Evolutionary conservation across 2,113 vertebrate species (phyloP).

Genomic region (Eurypyga helias): DNA sequence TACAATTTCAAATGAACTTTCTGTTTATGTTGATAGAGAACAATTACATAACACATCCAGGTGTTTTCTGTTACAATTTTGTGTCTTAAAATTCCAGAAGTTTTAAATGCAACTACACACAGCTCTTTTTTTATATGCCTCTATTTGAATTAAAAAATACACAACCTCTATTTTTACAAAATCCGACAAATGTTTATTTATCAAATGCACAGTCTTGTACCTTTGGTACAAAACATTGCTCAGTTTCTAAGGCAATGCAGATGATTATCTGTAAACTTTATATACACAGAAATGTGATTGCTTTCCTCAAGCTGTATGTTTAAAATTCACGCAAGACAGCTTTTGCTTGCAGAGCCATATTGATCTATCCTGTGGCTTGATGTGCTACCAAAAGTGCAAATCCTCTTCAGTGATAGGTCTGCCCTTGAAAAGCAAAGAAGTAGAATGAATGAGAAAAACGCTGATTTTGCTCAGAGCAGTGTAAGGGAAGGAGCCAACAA

Average conservation of each 20-base stretch:
- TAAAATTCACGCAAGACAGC: conserved; percentile 15
- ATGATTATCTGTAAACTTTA: conserved; percentile 8
- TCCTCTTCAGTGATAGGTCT: conserved; percentile 3
- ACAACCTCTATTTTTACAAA: not conserved
- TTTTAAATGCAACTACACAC: not conserved
- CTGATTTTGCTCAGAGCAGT: conserved; percentile 54
- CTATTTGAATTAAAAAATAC: not conserved
- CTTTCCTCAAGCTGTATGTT: not conserved
- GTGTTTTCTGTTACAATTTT: not conserved
- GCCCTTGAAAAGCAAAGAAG: conserved; percentile 14
- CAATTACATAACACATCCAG: not conserved
- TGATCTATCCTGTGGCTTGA: conserved; percentile 27
- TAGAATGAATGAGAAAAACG: conserved; percentile 45
- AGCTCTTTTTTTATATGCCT: not conserved
- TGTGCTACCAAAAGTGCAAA: conserved; percentile 37
- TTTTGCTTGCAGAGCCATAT: not conserved
- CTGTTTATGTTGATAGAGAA: not conserved
- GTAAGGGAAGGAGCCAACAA: conserved; percentile 50
- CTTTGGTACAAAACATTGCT: not conserved
- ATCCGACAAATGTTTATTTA: not conserved
- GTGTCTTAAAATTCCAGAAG: not conserved
- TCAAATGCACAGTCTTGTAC: not conserved
- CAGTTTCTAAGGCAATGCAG: not conserved
- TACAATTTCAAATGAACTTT: not conserved
- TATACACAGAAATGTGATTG: not conserved